These are phyloP conservation scores for Campoletis sonorensis DNA, from an alignment of 1,140 invertebrate species.

Conservation along the genomic window DNA sequence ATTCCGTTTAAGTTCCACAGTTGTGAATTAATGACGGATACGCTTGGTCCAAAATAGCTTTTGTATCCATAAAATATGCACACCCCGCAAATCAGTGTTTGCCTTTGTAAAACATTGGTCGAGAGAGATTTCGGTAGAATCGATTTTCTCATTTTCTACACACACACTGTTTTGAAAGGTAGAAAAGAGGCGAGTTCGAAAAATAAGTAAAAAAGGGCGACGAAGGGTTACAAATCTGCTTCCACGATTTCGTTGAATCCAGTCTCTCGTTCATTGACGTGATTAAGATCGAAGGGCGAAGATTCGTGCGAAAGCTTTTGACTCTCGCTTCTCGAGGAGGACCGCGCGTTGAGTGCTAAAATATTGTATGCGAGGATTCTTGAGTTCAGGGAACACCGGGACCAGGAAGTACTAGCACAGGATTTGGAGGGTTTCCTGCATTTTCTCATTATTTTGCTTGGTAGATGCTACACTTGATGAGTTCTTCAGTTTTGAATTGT, in stretches of 20 bases:
- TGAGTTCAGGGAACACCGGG: not conserved
- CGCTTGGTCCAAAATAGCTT: not conserved
- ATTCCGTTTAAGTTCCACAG: not conserved
- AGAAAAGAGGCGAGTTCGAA: not conserved
- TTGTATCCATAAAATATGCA: not conserved
- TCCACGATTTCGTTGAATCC: slow-evolving; percentile 50
- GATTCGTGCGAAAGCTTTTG: slow-evolving; percentile 36
- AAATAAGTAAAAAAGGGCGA: not conserved
- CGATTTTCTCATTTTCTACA: slow-evolving; percentile 9
- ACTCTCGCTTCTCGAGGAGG: not conserved
- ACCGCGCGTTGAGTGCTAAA: not conserved
- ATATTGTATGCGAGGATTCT: slow-evolving; percentile 15
- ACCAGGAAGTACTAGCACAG: not conserved
- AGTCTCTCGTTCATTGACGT: slow-evolving; percentile 48
- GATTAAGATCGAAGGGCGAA: slow-evolving; percentile 55
- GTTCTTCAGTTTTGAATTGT: slow-evolving; percentile 25
- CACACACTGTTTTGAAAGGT: not conserved
- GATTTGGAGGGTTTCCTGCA: slow-evolving; percentile 54
- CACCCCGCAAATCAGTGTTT: slow-evolving; percentile 16
- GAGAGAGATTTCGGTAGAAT: slow-evolving; percentile 22
- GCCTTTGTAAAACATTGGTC: slow-evolving; percentile 36
- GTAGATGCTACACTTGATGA: slow-evolving; percentile 21
- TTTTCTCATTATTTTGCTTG: slow-evolving; percentile 62
- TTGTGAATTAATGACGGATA: no score
- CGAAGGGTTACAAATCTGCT: slow-evolving; percentile 41